Conservation (phyloP, 2,888 invertebrate species). For the Tiliacea citrago region DNA sequence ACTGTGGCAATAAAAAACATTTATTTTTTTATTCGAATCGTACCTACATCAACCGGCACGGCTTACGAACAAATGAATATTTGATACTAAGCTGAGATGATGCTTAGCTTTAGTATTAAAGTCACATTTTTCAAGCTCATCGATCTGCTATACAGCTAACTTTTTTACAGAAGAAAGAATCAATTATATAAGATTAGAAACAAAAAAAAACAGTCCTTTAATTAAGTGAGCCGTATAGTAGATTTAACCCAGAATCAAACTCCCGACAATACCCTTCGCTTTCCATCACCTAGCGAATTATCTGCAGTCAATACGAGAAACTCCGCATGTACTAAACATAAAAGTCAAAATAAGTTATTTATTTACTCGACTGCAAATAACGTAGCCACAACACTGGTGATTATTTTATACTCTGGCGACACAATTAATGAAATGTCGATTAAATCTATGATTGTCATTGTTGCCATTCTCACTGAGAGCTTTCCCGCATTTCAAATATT, state of each 20-base stretch:
- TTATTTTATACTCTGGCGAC: constrained; percentile 66
- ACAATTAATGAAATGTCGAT: constrained; percentile 50
- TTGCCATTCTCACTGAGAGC: constrained; percentile 54
- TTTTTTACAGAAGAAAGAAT: constrained; percentile 18
- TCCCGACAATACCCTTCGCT: constrained; percentile 44
- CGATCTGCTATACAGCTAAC: constrained; percentile 47
- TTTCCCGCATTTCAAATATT: constrained; percentile 19
- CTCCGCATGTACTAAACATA: constrained; percentile 8
- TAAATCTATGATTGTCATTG: constrained; percentile 44
- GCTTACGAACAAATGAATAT: constrained; percentile 61
- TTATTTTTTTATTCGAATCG: constrained; percentile 78
- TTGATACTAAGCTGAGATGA: constrained; percentile 56
- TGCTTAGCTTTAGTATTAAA: constrained; percentile 57
- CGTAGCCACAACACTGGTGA: constrained; percentile 60
- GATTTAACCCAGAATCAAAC: constrained; percentile 30
- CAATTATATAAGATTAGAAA: constrained; percentile 15
- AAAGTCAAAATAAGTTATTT: constrained; percentile 15
- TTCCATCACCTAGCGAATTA: constrained; percentile 51
- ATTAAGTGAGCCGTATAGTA: constrained; percentile 53
- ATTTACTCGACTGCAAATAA: constrained; percentile 52
- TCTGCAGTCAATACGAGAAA: constrained; percentile 47
- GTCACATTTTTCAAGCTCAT: constrained; percentile 58
- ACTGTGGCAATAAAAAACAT: constrained; percentile 88
- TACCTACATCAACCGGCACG: constrained; percentile 59
- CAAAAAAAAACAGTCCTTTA: constrained; percentile 24